These are phyloP conservation scores for Scaptomyza polygonia DNA, from an alignment of 2,888 invertebrate genomes.

Conservation along the genomic window DNA sequence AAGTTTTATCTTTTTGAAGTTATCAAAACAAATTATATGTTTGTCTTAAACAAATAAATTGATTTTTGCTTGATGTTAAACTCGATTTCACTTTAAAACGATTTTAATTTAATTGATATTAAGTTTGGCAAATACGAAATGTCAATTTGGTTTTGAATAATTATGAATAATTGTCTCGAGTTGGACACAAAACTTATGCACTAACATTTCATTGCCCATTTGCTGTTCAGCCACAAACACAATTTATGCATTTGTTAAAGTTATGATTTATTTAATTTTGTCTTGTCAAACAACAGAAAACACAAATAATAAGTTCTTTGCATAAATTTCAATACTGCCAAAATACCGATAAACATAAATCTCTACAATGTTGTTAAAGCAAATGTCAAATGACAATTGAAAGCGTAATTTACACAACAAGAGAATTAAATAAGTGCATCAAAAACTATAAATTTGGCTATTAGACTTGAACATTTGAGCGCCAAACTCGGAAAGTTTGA, in stretches of 20 bases:
- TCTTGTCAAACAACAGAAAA: conserved; percentile 7
- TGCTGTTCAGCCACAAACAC: conserved; percentile 12
- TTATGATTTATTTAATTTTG: conserved; percentile 64
- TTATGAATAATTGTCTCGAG: conserved; percentile 43
- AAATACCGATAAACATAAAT: conserved; percentile 32
- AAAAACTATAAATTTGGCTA: conserved; percentile 62
- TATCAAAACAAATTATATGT: too few species aligned
- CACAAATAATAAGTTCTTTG: conserved; percentile 24
- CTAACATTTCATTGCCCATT: conserved; percentile 27
- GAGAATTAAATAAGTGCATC: conserved; percentile 17
- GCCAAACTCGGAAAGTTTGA: conserved; percentile 35
- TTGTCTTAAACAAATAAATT: too few species aligned
- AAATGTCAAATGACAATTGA: conserved; percentile 45
- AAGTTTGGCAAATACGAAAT: background rate
- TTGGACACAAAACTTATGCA: conserved; percentile 28
- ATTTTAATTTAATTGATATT: too few species aligned
- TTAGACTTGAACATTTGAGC: conserved; percentile 36
- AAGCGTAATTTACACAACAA: conserved; percentile 57
- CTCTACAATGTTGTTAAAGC: conserved; percentile 26
- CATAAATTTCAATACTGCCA: conserved; percentile 45
- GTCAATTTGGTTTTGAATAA: conserved; percentile 31
- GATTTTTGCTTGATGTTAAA: too few species aligned
- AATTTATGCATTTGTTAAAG: conserved; percentile 58
- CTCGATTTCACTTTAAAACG: too few species aligned
- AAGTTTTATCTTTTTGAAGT: too few species aligned